Evolutionary conservation across 2,113 vertebrate genomes (phyloP).

Genomic region (Aythya baeri): DNA sequence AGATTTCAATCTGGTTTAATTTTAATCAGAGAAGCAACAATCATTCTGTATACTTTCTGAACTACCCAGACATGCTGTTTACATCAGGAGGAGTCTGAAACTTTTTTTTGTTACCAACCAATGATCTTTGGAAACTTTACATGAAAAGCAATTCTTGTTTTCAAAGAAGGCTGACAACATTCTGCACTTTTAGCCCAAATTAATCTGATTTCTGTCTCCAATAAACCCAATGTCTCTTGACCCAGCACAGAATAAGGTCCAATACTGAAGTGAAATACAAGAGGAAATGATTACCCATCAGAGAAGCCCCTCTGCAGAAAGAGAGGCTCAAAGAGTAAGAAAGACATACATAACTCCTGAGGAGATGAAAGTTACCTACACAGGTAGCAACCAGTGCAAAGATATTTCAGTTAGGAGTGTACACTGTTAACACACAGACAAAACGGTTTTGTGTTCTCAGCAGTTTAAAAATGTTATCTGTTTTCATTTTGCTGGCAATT

Average conservation of each 20-base stretch:
- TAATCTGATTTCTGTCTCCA: not conserved
- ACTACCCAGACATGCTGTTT: not conserved
- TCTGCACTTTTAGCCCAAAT: not conserved
- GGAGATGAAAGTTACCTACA: not conserved
- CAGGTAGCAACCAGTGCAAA: not conserved
- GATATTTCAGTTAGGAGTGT: not conserved
- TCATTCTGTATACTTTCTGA: not conserved
- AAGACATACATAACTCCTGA: not conserved
- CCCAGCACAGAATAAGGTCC: not conserved
- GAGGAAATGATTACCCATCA: not conserved
- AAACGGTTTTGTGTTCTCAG: not conserved
- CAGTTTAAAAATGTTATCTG: not conserved
- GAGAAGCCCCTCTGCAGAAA: not conserved
- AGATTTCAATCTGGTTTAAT: not conserved
- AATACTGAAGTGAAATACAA: rapidly evolving
- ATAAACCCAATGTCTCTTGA: not conserved
- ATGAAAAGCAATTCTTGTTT: not conserved
- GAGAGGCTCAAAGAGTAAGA: not conserved
- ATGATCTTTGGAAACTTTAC: not conserved
- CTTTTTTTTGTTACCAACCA: not conserved
- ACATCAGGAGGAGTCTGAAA: not conserved
- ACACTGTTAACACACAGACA: not conserved
- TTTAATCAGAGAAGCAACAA: not conserved
- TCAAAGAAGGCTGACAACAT: not conserved
- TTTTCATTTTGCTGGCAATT: not conserved